Evolutionary conservation across 2,888 invertebrate species (phyloP), one percentile per base, ranked within the genome.

Genomic region (Gryllus longicercus): DNA sequence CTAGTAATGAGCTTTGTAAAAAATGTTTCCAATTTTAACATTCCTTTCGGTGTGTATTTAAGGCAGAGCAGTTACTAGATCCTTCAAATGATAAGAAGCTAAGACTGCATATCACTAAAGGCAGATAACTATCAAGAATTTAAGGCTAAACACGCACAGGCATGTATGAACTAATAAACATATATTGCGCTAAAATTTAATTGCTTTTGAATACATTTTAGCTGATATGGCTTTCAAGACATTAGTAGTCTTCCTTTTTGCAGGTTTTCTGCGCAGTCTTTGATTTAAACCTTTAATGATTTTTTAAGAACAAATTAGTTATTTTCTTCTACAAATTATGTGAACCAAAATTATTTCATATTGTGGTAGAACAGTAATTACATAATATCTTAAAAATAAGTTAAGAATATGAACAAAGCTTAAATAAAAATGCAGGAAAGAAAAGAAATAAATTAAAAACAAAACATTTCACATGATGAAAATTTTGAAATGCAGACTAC

Each of bases 141-240:
- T 18, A 63, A 63, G 14, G 63, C 63, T 63, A 63, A 18, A 63
- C 14, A 63, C 8, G n/a, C 63, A 18, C 12, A 63, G n/a, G 63
- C 63, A 63, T 63, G 14, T n/a, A 63, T 14, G 16, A 18, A 18
- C 63, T 63, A 63, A 18, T 63, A n/a, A 63, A 63, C 16, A n/a
- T 63, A 63, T 63, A 63, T 18, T n/a, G 63, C 8, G 14, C n/a
- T 63, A 14, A 18, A 63, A 5, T 18, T 63, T 63, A 63, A 63
- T 63, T 63, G 63, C 63, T 63, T 63, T 14, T 63, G 63, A 63
- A 63, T 63, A 63, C 63, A n/a, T 18, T 63, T 63, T n/a, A 63
- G 63, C 63, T 63, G 63, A 63, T 63, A 63, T 63, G 63, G n/a
- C n/a, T 63, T 63, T 18, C 63, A 63, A 63, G n/a, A 63, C 63